Evolutionary conservation across 1,140 invertebrate genomes (phyloP).

Genomic region (Cataglyphis hispanica): DNA sequence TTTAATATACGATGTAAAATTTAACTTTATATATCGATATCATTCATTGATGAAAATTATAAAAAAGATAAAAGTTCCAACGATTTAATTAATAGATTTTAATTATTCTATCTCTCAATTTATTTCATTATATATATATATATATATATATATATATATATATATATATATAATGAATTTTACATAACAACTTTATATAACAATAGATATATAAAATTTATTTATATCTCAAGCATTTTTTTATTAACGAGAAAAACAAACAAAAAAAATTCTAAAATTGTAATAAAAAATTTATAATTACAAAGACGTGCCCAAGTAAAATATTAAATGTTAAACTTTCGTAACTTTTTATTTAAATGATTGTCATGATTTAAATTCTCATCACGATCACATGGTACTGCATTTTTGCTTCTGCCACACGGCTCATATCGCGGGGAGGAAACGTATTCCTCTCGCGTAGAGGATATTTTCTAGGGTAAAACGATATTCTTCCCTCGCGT

Average conservation of each 20-base stretch:
- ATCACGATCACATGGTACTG: slow-evolving; percentile 24
- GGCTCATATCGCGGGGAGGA: slow-evolving; percentile 11
- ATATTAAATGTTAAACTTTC: background rate
- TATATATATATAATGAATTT: too few species aligned
- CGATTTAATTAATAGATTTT: slow-evolving; percentile 6
- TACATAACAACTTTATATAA: background rate
- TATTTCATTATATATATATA: background rate
- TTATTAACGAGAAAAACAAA: background rate
- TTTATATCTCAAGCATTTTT: background rate
- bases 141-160: too few species aligned
- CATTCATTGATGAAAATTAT: background rate
- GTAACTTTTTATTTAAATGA: slow-evolving; percentile 24
- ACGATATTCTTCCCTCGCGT: slow-evolving; percentile 8
- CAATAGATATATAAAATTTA: background rate
- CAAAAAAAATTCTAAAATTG: background rate
- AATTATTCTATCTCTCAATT: background rate
- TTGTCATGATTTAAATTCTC: slow-evolving; percentile 13
- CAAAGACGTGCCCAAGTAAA: background rate
- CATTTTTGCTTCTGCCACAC: slow-evolving; percentile 28
- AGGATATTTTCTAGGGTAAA: slow-evolving; percentile 41
- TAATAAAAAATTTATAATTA: background rate
- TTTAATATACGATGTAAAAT: background rate
- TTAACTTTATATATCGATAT: background rate
- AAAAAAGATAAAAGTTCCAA: background rate
- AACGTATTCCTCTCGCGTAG: slow-evolving; percentile 55